Evolutionary conservation across 1,140 invertebrate genomes (phyloP).

Genomic region (Drosophila trapezifrons): DNA sequence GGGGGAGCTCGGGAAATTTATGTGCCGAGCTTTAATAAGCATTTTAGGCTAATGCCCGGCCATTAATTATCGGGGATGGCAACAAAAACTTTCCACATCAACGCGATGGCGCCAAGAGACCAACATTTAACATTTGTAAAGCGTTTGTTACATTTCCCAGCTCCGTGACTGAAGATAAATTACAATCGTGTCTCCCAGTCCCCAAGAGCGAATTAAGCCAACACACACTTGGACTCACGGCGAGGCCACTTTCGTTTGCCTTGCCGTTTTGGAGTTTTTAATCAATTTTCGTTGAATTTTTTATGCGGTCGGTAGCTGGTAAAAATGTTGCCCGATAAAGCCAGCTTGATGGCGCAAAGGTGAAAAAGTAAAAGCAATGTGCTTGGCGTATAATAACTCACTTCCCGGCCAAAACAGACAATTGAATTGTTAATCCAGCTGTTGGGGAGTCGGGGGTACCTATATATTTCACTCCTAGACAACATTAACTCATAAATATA

Average conservation of each 20-base stretch:
- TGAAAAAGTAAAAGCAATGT: constrained; percentile 69
- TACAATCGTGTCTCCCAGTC: constrained; percentile 62
- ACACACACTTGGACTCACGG: constrained; percentile 26
- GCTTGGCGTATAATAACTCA: constrained; percentile 62
- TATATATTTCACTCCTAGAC: not conserved
- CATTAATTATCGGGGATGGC: constrained; percentile 66
- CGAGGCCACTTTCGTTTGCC: constrained; percentile 32
- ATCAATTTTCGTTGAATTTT: constrained; percentile 81
- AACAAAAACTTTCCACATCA: constrained; percentile 67
- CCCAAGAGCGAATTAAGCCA: constrained; percentile 59
- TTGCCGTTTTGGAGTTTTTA: constrained; percentile 73
- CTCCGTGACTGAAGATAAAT: constrained; percentile 73
- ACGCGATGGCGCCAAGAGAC: constrained; percentile 74
- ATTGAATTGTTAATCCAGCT: constrained; percentile 55
- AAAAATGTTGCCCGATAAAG: constrained; percentile 63
- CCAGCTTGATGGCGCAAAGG: constrained; percentile 34
- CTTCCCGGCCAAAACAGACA: constrained; percentile 40
- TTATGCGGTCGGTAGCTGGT: constrained; percentile 74
- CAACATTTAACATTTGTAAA: constrained; percentile 81
- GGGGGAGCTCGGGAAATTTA: constrained; percentile 52
- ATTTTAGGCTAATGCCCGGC: constrained; percentile 75
- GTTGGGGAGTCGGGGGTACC: not conserved
- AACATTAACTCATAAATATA: not conserved
- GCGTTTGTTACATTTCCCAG: constrained; percentile 65
- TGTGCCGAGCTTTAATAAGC: constrained; percentile 73